Evolutionary conservation across 2,888 invertebrate species (phyloP), one percentile per base, ranked within the genome.

Genomic region (Cartodere bifasciata): DNA sequence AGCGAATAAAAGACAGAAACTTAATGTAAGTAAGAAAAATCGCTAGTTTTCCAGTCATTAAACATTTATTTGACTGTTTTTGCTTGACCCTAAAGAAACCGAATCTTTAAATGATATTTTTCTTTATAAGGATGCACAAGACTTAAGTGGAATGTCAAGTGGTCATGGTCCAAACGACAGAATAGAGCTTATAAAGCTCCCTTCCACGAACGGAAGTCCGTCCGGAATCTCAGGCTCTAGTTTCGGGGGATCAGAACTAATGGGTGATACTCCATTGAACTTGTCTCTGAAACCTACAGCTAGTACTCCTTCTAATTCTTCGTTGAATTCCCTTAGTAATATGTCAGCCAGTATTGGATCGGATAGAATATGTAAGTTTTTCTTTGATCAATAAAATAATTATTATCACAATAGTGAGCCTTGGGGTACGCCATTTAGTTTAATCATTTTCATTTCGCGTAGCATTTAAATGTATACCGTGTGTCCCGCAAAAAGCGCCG

Each of bases 111-210:
- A n/a, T n/a, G n/a, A n/a, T n/a, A n/a, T n/a, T n/a, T n/a, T n/a
- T n/a, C n/a, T n/a, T n/a, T n/a, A n/a, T 10, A 32, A 56, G 55
- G 54, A 55, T 31, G 48, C 38, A 14, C 38, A 48, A 25, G 55
- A 51, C 20, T 44, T 48, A 31, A 37, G 36, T 28, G 42, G 47
- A 6, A 48, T 52, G 20, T 44, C 50, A 13, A 39, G 26, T 36
- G 44, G 7, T 42, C 49, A 9, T 20, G 56, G 62, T 29, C 60
- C 65, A 1, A 62, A 65, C 31, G 84, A 85, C 55, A 72, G 82
- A 6, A 83, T 84, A 31, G 85, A 86, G 55, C 82, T 85, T 47
- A 84, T 85, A 47, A 78, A 85, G 54, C 54, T 85, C 50, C 82
- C 83, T 13, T 75, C 76, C 42, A 75, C 78, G 30, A 62, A 59